Base-by-base conservation (phyloP, 2,797 vertebrate genomes). In the Hydrophis major region DNA sequence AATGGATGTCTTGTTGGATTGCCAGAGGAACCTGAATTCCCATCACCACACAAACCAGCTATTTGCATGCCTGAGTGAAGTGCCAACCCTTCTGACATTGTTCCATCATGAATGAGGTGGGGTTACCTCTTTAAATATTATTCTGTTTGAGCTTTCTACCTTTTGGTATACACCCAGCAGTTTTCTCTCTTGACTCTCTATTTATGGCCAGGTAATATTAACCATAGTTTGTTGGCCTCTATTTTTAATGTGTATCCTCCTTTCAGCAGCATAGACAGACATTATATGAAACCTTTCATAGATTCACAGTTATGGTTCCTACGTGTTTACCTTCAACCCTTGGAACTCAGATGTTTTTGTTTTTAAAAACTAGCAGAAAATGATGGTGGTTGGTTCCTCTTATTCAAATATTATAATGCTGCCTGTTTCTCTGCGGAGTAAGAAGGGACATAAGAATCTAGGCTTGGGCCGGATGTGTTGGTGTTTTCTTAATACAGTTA, bases 41-140 rank as follows among this genome's bases (percentile, higher is more conserved):
- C 90, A 93, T 90, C 32, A 63, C 87, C 88, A 74, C 94, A 89
- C 78, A 89, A 57, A 42, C 66, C 66, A 47, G 74, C 55, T 74
- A 47, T 90, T 50, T 92, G 56, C 88, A 61, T 88, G 88, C 37
- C 56, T 32, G 61, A 55, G 42, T 59, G 60, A 60, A 37, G 14
- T 89, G 86, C 89, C 89, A 92, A 47, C 32, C 87, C 56, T 53
- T 4, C 74, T 69, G 59, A 60, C 89, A 28, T 86, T 83, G 55
- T 88, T 56, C 66, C 89, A 89, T 86, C 69, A 86, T 28, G 57
- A 89, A 89, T 66, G 91, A 92, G 91, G 74, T 74, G 87, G 89
- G 37, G 89, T 69, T 69, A 87, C 93, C n/a, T 94, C 89, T 92
- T 91, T 92, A 56, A 94, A 92, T 94, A 90, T 94, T 94, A 94